These are phyloP conservation scores for Suillia variegata DNA, from an alignment of 2,888 invertebrate species.

Conservation along the genomic window DNA sequence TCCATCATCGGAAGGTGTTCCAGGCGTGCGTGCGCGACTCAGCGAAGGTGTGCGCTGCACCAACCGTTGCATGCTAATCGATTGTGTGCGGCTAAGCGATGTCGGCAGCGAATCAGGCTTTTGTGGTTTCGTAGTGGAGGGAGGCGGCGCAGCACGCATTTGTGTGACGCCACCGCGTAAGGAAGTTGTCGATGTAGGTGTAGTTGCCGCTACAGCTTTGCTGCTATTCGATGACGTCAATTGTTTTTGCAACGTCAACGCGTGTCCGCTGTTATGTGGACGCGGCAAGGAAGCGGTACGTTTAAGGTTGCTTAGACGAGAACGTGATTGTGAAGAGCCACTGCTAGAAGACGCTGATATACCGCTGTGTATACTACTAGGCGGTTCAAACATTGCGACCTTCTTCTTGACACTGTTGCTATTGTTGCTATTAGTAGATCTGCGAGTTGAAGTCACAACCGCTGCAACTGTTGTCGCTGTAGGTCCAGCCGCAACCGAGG, in stretches of 20 bases:
- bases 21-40: slow-evolving; percentile 68
- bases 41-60: slow-evolving; percentile 62
- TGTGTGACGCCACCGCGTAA: slow-evolving; percentile 58
- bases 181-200: slow-evolving; percentile 59
- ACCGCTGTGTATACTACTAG: slow-evolving; percentile 24
- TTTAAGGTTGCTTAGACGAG: slow-evolving; percentile 64
- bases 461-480: too few relatives aligned
- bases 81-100: slow-evolving; percentile 59
- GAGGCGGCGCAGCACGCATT: too few relatives aligned
- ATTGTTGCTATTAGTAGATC: too few relatives aligned
- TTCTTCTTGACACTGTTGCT: slow-evolving; percentile 66
- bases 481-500: slow-evolving; percentile 75
- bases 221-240: slow-evolving; percentile 58
- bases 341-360: slow-evolving; percentile 9
- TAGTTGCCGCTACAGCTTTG: slow-evolving; percentile 39
- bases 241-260: slow-evolving; percentile 65
- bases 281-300: slow-evolving; percentile 60
- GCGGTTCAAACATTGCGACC: slow-evolving; percentile 65
- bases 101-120: slow-evolving; percentile 63
- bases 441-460: slow-evolving; percentile 10
- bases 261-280: slow-evolving; percentile 47
- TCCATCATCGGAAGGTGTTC: slow-evolving; percentile 72
- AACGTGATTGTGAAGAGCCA: slow-evolving; percentile 22
- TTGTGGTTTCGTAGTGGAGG: slow-evolving; percentile 47
- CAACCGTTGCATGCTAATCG: slow-evolving; percentile 48